Base-by-base conservation (phyloP, 1,140 invertebrate genomes). In the Triops longicaudatus region DNA sequence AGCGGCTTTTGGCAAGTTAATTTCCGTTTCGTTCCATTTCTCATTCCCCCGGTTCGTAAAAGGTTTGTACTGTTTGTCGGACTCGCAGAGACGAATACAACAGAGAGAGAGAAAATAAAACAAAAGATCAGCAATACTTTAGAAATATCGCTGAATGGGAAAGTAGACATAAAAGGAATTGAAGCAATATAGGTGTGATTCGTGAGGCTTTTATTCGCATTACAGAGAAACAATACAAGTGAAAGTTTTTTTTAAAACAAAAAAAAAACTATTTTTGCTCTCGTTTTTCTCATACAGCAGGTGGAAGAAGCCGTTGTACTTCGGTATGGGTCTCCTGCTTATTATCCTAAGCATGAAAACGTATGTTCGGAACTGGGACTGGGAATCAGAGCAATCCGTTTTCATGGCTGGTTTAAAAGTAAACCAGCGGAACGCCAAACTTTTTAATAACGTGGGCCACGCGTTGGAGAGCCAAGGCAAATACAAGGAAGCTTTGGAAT, bases 391-490 rank as follows among this genome's bases (percentile, higher is more conserved):
- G 84, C 96, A 97, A 81, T 90, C 91, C 12, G 91, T 98, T 81
- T 98, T 97, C 83, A 93, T 93, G 87, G 93, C 95, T 12, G 94
- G 93, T 26, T 86, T 98, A 31, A 91, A 91, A 84, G 94, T 98
- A 3, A 97, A 97, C 82, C 91, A 92, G 78, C 88, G 90, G 63
- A 98, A 98, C 86, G 96, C 96, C 2, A 98, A 98, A 85, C 86
- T 98, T 1, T 98, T 95, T 85, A 98, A 98, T 85, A 98, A 98
- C 85, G 95, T 98, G 1, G 97, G 96, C 0, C 95, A 98, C 84
- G 94, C 96, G 0, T 85, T 98, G 73, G 96, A 98, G 86, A 91
- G 91, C 74, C 90, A 94, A 80, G 90, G 91, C 0, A 88, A 89
- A 28, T 96, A 91, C 82, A 87, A 88, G 27, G 94, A 97, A 83